These are phyloP conservation scores for Scaptomyza tumidula DNA, from an alignment of 2,888 invertebrate species.

Conservation along the genomic window DNA sequence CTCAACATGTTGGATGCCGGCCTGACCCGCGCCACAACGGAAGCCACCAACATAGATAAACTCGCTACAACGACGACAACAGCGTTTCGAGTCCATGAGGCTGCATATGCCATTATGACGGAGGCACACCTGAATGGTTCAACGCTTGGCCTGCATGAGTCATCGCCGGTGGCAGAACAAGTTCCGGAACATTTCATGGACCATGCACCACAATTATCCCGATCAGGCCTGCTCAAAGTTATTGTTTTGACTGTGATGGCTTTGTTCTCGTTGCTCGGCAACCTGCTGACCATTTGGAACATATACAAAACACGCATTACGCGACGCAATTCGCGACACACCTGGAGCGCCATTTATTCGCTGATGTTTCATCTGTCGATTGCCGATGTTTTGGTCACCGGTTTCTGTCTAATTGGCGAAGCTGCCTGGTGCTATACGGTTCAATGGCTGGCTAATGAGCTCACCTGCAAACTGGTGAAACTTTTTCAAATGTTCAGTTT, in stretches of 20 bases:
- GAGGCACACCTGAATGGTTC: conserved; percentile 46
- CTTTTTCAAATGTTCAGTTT: conserved; percentile 92
- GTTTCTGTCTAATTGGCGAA: conserved; percentile 92
- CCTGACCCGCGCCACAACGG: conserved; percentile 54
- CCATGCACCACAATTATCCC: conserved; percentile 89
- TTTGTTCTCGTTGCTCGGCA: conserved; percentile 89
- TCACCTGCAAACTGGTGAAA: conserved; percentile 92
- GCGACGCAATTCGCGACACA: conserved; percentile 86
- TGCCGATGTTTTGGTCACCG: conserved; percentile 92
- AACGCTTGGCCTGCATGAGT: conserved; percentile 44
- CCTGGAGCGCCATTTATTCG: conserved; percentile 90
- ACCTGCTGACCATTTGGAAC: conserved; percentile 91
- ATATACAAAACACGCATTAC: conserved; percentile 88
- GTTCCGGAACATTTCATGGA: conserved; percentile 83
- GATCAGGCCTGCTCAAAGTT: conserved; percentile 87
- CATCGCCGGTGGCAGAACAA: conserved; percentile 61
- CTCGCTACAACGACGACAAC: conserved; percentile 8
- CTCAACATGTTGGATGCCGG: conserved; percentile 64
- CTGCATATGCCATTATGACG: conserved; percentile 58
- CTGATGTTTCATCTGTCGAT: conserved; percentile 92
- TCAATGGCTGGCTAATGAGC: conserved; percentile 91
- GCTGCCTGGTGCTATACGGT: conserved; percentile 92
- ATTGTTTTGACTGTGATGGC: conserved; percentile 90
- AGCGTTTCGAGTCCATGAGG: conserved; percentile 26
- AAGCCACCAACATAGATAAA: conserved; percentile 17